Percentiles rank a stretch among this genome's conserved stretches.
These are phyloP conservation scores for Cerceris rybyensis DNA, from an alignment of 2,888 invertebrate genomes.

Conservation along the genomic window DNA sequence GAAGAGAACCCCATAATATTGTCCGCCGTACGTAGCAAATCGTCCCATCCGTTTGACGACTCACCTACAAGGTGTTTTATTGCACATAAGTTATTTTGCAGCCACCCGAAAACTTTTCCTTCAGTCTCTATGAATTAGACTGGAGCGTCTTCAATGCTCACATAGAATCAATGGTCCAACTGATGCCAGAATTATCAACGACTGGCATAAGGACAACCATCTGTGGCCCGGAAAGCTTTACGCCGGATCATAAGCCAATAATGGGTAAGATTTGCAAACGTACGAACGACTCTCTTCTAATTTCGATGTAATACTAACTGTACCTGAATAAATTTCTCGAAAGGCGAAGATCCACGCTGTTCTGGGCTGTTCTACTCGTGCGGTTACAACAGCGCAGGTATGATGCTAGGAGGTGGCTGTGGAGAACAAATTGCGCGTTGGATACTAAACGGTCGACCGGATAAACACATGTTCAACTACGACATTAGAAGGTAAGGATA, in stretches of 20 bases:
- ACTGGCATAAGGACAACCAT: conserved; percentile 93
- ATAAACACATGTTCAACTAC: conserved; percentile 92
- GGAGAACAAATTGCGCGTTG: conserved; percentile 93
- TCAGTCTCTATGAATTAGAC: conserved; percentile 93
- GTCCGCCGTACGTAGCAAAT: conserved; percentile 84
- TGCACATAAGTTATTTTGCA: conserved; percentile 68
- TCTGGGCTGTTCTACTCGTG: conserved; percentile 92
- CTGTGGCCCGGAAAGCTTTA: conserved; percentile 96
- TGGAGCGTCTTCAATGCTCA: conserved; percentile 92
- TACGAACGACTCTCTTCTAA: neutral
- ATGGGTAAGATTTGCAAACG: conserved; percentile 84
- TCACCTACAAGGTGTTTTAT: neutral
- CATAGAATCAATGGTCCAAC: conserved; percentile 87
- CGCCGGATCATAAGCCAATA: conserved; percentile 94
- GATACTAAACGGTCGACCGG: conserved; percentile 92
- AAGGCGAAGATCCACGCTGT: conserved; percentile 81
- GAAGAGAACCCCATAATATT: conserved; percentile 92
- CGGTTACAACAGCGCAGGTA: conserved; percentile 95
- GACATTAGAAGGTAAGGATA: conserved; percentile 86
- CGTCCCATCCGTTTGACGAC: too few relatives aligned
- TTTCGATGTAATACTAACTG: neutral
- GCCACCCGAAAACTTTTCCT: conserved; percentile 90
- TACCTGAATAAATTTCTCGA: conserved; percentile 16
- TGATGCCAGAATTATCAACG: conserved; percentile 89
- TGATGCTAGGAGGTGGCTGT: conserved; percentile 95